Evolutionary conservation across 2,113 vertebrate species (phyloP).

Genomic region (Leucoraja erinaceus): DNA sequence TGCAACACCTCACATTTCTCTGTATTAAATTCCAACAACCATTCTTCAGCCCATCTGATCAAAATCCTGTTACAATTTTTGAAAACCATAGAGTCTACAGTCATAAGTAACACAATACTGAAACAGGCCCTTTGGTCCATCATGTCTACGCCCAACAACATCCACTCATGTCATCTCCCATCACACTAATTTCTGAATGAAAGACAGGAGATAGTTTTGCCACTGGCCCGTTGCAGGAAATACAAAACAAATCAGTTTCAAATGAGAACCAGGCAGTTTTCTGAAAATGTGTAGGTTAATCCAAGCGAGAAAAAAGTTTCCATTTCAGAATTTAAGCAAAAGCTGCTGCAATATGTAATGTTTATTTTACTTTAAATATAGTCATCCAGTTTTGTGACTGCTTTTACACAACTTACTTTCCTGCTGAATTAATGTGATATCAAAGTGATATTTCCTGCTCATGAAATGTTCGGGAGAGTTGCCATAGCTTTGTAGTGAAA

Average conservation of each 20-base stretch:
- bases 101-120: too few relatives aligned
- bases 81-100: too few relatives aligned
- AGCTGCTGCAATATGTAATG: background rate
- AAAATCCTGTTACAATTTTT: too few relatives aligned
- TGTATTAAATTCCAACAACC: too few relatives aligned
- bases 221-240: background rate
- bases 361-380: background rate
- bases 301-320: background rate
- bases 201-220: background rate
- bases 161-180: background rate
- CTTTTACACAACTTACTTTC: too few relatives aligned
- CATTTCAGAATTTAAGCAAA: background rate
- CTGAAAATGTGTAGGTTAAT: background rate
- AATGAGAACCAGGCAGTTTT: background rate
- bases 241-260: background rate
- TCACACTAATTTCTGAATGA: background rate
- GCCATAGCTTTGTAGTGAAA: too few relatives aligned
- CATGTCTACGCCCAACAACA: background rate
- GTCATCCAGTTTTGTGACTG: too few relatives aligned
- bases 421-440: too few relatives aligned
- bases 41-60: too few relatives aligned
- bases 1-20: too few relatives aligned
- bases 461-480: too few relatives aligned
- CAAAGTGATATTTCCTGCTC: too few relatives aligned
- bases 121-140: background rate